phyloP scores from a whole-genome alignment of 2,113 vertebrate species.

The Ursus arctos region DNA sequence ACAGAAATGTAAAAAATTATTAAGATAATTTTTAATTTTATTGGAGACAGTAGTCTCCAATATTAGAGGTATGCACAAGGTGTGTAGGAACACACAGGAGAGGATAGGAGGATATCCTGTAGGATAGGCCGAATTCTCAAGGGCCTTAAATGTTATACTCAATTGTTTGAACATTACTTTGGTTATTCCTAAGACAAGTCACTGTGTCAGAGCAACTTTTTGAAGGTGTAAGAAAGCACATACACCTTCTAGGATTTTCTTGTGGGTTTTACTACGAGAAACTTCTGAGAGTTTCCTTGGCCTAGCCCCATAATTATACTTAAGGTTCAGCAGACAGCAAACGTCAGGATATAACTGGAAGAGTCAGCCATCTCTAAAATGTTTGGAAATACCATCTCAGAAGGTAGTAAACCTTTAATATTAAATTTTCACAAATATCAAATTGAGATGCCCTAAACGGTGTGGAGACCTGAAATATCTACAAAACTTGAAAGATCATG shows the following conservation, averaged over 20 bases:
- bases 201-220: neutral
- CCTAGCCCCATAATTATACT: neutral
- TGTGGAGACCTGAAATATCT: neutral
- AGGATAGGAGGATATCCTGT: neutral
- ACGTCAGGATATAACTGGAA: neutral
- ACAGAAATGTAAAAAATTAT: slow-evolving; percentile 15
- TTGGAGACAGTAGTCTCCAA: neutral
- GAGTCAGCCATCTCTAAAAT: neutral
- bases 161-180: slow-evolving; percentile 15
- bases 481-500: slow-evolving; percentile 18
- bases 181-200: neutral
- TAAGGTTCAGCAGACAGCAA: neutral
- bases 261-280: neutral
- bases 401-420: neutral
- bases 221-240: neutral
- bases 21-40: neutral
- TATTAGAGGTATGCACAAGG: neutral
- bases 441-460: slow-evolving; percentile 5
- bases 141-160: neutral
- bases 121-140: neutral
- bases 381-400: slow-evolving; percentile 17
- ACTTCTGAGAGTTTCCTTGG: neutral
- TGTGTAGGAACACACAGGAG: neutral
- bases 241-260: neutral
- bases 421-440: slow-evolving; percentile 18